Conservation (phyloP, 2,888 invertebrate species). For the Caenorhabditis angaria region DNA sequence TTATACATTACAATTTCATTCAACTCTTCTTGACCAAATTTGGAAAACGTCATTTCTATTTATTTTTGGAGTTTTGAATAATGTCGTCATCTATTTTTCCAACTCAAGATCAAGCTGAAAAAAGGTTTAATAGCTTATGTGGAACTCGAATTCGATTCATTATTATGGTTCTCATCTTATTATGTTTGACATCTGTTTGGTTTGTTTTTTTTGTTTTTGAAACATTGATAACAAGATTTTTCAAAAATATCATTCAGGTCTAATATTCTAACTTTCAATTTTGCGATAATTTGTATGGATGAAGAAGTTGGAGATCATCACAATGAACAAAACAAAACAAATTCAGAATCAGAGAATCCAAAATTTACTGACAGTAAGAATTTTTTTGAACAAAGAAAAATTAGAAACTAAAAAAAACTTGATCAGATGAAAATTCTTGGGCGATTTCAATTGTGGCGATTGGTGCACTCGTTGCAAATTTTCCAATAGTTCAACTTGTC, state of each 20-base stretch:
- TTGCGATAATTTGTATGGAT: slow-evolving; percentile 69
- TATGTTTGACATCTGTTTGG: slow-evolving; percentile 70
- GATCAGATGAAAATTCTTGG: slow-evolving; percentile 53
- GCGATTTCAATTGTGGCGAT: slow-evolving; percentile 67
- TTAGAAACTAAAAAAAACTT: slow-evolving; percentile 7
- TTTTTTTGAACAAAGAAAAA: neutral
- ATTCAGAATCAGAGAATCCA: neutral
- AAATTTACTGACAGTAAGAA: neutral
- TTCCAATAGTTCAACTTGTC: slow-evolving; percentile 65
- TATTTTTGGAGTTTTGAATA: neutral
- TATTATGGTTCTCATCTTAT: slow-evolving; percentile 66
- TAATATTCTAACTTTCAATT: slow-evolving; percentile 71
- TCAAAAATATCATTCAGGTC: slow-evolving; percentile 50
- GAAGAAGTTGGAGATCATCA: slow-evolving; percentile 25
- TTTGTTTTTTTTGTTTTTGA: slow-evolving; percentile 17
- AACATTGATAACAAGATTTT: neutral
- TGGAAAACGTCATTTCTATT: neutral
- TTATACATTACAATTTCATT: neutral
- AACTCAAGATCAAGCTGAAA: slow-evolving; percentile 50
- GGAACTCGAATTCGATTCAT: slow-evolving; percentile 70
- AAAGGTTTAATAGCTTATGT: slow-evolving; percentile 58
- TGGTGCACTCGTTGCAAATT: slow-evolving; percentile 66
- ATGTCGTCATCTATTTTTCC: slow-evolving; percentile 37
- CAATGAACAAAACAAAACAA: neutral
- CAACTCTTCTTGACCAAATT: neutral